These are phyloP conservation scores for Digitonthophagus gazella DNA, from an alignment of 2,888 invertebrate genomes.

Conservation along the genomic window DNA sequence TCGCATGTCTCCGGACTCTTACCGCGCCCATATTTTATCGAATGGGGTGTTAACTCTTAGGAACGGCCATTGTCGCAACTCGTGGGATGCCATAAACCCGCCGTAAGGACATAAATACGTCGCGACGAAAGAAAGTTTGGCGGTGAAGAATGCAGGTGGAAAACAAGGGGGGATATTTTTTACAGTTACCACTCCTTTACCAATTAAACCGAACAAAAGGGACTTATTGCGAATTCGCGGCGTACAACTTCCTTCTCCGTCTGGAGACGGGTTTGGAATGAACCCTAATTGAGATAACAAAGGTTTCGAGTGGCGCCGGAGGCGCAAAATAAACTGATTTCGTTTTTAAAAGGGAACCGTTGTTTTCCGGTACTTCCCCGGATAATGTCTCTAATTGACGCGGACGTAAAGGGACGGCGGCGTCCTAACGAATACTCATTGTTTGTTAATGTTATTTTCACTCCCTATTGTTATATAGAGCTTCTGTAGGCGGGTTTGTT, in stretches of 20 bases:
- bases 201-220: neutral
- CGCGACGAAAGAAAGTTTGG: neutral
- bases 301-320: neutral
- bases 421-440: neutral
- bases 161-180: neutral
- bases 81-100: neutral
- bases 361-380: neutral
- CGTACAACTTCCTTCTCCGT: neutral
- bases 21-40: neutral
- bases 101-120: neutral
- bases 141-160: neutral
- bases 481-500: neutral
- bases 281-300: neutral
- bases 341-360: neutral
- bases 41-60: neutral
- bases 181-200: no score
- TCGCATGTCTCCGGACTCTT: neutral
- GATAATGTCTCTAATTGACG: neutral
- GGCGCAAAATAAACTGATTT: neutral
- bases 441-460: neutral
- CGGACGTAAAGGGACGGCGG: neutral
- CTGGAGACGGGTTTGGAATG: neutral
- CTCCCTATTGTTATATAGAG: neutral
- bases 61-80: neutral
- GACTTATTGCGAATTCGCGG: neutral